Conservation (phyloP, 2,797 vertebrate genomes). For the Loris lydekkerianus region DNA sequence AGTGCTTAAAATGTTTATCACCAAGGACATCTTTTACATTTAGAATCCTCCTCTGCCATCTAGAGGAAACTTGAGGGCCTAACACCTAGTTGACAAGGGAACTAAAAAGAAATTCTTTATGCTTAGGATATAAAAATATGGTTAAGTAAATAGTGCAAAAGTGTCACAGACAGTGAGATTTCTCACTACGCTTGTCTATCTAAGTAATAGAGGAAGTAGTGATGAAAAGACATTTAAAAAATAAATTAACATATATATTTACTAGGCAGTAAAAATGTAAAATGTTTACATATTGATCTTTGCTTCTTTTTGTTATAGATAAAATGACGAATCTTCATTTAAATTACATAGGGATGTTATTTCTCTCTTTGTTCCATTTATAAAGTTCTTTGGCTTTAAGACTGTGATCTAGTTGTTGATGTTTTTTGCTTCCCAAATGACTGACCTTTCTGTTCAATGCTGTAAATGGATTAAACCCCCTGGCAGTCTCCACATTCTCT, state of each 20-base stretch:
- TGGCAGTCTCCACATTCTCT: neutral
- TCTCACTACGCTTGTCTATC: neutral
- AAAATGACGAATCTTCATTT: neutral
- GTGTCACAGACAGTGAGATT: neutral
- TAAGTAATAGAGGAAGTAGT: neutral
- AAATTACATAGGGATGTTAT: neutral
- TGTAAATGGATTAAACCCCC: neutral
- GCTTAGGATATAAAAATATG: neutral
- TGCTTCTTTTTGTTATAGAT: slow-evolving; percentile 16
- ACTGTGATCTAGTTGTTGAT: neutral
- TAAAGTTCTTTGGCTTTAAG: neutral
- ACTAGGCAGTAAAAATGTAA: neutral
- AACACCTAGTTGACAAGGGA: neutral
- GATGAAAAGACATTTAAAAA: slow-evolving; percentile 20
- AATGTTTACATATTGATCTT: neutral
- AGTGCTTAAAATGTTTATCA: slow-evolving; percentile 38
- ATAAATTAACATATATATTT: neutral
- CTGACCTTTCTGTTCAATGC: neutral
- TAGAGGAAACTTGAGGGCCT: slow-evolving; percentile 81
- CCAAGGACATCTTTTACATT: slow-evolving; percentile 59
- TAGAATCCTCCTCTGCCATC: slow-evolving; percentile 85
- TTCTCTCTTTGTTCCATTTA: neutral
- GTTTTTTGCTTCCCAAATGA: neutral
- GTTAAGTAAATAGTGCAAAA: neutral
- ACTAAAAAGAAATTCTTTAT: neutral